Base-by-base conservation (phyloP, 2,113 vertebrate genomes). In the Erpornis zantholeuca region DNA sequence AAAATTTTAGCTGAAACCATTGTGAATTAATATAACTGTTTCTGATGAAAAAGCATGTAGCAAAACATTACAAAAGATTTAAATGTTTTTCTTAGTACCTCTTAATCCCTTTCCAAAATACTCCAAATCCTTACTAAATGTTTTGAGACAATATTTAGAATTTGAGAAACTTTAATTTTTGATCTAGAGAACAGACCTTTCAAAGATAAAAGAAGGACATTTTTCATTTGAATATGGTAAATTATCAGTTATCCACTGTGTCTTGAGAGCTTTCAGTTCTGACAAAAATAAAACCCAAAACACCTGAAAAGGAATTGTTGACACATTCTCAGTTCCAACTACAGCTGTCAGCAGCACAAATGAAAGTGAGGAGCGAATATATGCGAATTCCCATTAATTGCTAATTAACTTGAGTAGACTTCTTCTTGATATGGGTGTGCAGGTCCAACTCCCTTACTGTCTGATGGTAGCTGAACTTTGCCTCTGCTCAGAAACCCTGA, bases 101-200 rank as follows among this genome's bases (percentile, higher is more conserved):
- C 19, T 20, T 12, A 3, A 24, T 13, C 9, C 6, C 8, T 11
- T 13, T 24, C 20, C 38, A 57, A 33, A 23, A 0, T 0, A 4
- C 5, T 73, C 35, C 21, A 79, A 76, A 50, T n/a, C 6, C 6
- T 13, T 69, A 52, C 13, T 25, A 90, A 54, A 11, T 0, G 0
- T 45, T 79, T 80, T 63, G 15, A 72, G 54, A 40, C 1, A 53
- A 29, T 29, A 47, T 61, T 69, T 65, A 80, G 31, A 91, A 80
- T 61, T 49, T 57, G 5, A 40, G 7, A 69, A 72, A 65, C 3
- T 70, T 61, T 15, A 52, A 6, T 14, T 68, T 92, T 88, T 88
- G 3, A 27, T 38, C 21, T 29, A 65, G 3, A 3, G 2, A 49
- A 65, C 3, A 45, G 25, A 25, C 5, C 1, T 77, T 50, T 65